A percentile compares a stretch with the other conserved stretches of the same genome.
These are phyloP conservation scores for Drosophila mojavensis DNA, from an alignment of 1,140 invertebrate genomes.

Conservation along the genomic window DNA sequence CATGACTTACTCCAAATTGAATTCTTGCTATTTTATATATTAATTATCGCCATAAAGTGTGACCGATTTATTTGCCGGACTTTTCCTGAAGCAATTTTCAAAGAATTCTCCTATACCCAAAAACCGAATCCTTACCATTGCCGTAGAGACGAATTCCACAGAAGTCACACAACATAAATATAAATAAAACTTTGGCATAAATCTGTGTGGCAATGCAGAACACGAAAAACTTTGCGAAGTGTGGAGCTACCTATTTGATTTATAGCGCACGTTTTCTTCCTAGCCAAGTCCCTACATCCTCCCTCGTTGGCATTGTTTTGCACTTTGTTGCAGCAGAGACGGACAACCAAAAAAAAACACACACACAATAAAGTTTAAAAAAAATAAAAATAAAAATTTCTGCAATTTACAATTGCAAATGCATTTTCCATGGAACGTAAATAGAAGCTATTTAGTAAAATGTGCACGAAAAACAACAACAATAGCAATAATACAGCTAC, in stretches of 20 bases:
- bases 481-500: constrained; percentile 14
- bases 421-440: constrained; percentile 79
- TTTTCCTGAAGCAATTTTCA: background rate
- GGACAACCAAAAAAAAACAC: constrained; percentile 43
- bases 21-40: no score
- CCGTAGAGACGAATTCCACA: constrained; percentile 21
- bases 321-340: constrained; percentile 47
- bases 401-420: constrained; percentile 79
- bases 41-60: background rate
- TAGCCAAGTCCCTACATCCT: background rate
- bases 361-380: constrained; percentile 40
- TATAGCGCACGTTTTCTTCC: constrained; percentile 65
- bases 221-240: background rate
- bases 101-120: background rate
- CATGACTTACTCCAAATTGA: no score
- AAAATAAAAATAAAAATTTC: constrained; percentile 49
- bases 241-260: constrained; percentile 63
- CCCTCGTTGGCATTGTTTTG: constrained; percentile 38
- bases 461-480: constrained; percentile 66
- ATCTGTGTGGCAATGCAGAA: constrained; percentile 17
- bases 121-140: background rate
- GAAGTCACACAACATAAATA: constrained; percentile 38
- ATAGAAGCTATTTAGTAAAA: constrained; percentile 81
- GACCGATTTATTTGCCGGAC: background rate
- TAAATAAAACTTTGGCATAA: constrained; percentile 39